Conservation (phyloP, 2,113 vertebrate species). For the Actinemys pallida region DNA sequence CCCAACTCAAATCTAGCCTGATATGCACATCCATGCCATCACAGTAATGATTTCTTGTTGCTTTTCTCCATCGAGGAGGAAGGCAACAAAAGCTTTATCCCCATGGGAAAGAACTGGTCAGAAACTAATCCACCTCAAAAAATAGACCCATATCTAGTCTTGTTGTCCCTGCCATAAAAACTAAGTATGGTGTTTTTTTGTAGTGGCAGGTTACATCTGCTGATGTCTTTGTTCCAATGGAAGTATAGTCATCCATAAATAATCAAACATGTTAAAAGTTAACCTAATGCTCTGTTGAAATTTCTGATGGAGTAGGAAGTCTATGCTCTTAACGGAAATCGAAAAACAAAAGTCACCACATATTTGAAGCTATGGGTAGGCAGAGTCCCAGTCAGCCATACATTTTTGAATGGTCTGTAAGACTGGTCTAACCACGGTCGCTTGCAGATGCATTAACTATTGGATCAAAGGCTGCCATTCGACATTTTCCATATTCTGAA, state of each 20-base stretch:
- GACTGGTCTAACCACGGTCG: not conserved
- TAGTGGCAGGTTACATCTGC: not conserved
- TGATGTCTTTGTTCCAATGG: not conserved
- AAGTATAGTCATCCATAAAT: not conserved
- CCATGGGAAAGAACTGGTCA: not conserved
- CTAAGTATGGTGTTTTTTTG: not conserved
- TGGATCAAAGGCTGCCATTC: not conserved
- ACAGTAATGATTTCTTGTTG: slow-evolving; percentile 46
- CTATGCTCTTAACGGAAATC: not conserved
- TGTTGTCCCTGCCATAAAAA: not conserved
- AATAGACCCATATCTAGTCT: not conserved
- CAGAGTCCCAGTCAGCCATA: not conserved
- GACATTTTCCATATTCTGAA: not conserved
- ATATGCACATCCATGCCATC: not conserved
- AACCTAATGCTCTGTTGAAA: not conserved
- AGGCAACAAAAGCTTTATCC: not conserved
- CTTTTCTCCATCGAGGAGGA: not conserved
- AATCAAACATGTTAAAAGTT: not conserved
- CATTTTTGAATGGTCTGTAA: not conserved
- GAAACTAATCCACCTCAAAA: not conserved
- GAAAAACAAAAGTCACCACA: not conserved
- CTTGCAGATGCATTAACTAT: not conserved
- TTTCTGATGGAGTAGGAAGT: not conserved
- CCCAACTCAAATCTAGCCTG: slow-evolving; percentile 26
- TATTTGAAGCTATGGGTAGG: too few relatives aligned